Base-by-base conservation (phyloP, 1,140 invertebrate genomes). In the Epicauta chinensis region DNA sequence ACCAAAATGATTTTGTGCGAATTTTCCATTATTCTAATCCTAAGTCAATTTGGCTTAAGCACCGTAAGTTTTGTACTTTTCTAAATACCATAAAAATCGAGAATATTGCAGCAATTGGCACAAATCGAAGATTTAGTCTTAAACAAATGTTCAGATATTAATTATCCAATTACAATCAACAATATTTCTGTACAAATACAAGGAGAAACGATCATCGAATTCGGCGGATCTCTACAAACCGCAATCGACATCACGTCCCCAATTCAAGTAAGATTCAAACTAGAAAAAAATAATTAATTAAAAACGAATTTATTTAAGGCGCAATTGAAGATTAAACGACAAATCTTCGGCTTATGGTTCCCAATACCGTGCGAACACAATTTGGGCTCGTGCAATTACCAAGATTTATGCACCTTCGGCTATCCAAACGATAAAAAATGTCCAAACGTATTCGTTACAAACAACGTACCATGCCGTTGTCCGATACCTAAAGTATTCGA, bases 391-490 rank as follows among this genome's bases (percentile, higher is more conserved):
- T 61, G 59, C 23, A 53, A 40, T 36, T 61, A 51, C 17, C 13
- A 37, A 2, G 56, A 61, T 42, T 45, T 61, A 16, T 61, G 59
- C 42, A 23, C 40, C n/a, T 58, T 49, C 23, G 53, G 56, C 29
- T 48, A 34, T 45, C 50, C 59, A 2, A 12, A 14, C 31, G 16
- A 55, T 34, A 9, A 56, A 51, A 29, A 31, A 6, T 61, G 59
- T 38, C 56, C 59, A 5, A 9, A 34, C 4, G 36, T 29, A 14
- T 61, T 59, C 17, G 14, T 51, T 4, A 41, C 45, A 38, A 53
- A 58, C 40, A 49, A 50, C 34, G 45, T 61, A 13, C 59, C 59
- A n/a, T 61, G 59, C 34, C 40, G 59, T 48, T 61, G 59, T 42
- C 59, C 59, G 0, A 50, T 61, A 16, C n/a, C 34, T 7, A 55